A percentile compares a stretch with the other conserved stretches of the same genome.
Evolutionary conservation across 2,888 invertebrate genomes (phyloP).

Genomic region (Hirtodrosophila trivittata): DNA sequence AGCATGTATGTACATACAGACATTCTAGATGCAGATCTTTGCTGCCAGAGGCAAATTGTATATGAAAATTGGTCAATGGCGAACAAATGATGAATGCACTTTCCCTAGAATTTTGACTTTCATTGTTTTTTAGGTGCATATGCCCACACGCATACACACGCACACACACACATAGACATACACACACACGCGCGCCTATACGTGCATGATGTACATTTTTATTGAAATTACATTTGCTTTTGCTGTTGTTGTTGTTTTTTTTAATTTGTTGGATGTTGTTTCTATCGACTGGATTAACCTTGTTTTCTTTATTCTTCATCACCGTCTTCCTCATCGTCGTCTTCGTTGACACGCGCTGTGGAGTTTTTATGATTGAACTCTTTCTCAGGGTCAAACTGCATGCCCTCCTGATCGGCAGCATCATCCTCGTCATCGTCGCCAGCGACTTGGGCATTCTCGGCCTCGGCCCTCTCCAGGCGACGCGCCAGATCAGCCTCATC

Average conservation of each 20-base stretch:
- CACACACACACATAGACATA: conserved; percentile 7
- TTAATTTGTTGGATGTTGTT: conserved; percentile 6
- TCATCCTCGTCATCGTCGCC: conserved; percentile 95
- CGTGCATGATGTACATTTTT: conserved; percentile 30
- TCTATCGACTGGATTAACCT: neutral
- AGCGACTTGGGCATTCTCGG: conserved; percentile 96
- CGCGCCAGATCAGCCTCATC: conserved; percentile 98
- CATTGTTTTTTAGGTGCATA: conserved; percentile 11
- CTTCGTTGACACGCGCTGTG: conserved; percentile 57
- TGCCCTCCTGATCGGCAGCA: conserved; percentile 85
- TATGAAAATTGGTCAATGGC: conserved; percentile 8
- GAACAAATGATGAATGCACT: conserved; percentile 12
- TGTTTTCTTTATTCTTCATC: conserved; percentile 66
- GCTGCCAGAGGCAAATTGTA: conserved; percentile 5
- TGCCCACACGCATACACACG: conserved; percentile 5
- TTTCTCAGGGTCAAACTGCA: conserved; percentile 83
- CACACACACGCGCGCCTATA: conserved; percentile 13
- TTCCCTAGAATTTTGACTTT: conserved; percentile 7
- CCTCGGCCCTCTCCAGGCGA: conserved; percentile 96
- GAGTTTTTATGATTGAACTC: conserved; percentile 80
- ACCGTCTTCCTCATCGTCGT: conserved; percentile 63
- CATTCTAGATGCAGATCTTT: conserved; percentile 7
- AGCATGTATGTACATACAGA: conserved; percentile 20
- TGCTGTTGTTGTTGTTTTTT: conserved; percentile 13
- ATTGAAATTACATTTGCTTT: conserved; percentile 27